Conservation (phyloP, 2,888 invertebrate genomes). For the Diploptera punctata region DNA sequence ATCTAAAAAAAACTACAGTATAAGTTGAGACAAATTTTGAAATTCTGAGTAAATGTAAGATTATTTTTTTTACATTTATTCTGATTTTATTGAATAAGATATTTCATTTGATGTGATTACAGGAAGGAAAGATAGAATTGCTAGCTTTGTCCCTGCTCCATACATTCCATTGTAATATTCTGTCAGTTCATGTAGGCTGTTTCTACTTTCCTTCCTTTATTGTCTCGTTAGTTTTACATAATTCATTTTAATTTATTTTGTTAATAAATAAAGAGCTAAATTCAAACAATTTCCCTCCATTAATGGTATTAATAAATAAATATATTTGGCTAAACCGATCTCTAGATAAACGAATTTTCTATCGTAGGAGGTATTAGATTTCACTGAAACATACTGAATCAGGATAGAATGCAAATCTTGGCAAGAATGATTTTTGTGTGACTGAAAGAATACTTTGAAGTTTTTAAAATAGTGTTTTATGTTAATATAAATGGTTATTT, state of each 20-base stretch:
- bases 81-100: no score
- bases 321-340: conserved; percentile 13
- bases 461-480: background rate
- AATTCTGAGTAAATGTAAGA: no score
- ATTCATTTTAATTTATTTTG: background rate
- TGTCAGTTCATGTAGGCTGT: no score
- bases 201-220: no score
- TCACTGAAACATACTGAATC: background rate
- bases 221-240: background rate
- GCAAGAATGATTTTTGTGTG: background rate
- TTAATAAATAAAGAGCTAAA: background rate
- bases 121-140: no score
- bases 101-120: no score
- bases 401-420: background rate
- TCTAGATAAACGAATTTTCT: conserved; percentile 26
- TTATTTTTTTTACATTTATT: no score
- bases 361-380: conserved; percentile 3
- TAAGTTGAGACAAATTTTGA: no score
- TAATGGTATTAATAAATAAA: conserved; percentile 12
- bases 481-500: background rate
- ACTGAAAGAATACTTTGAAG: background rate
- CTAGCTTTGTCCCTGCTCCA: background rate
- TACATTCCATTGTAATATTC: conserved; percentile 6
- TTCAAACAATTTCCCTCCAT: conserved; percentile 25
- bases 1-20: no score